Evolutionary conservation across 2,888 invertebrate species (phyloP), one percentile per base, ranked within the genome.

Genomic region (Conchocele bisecta): DNA sequence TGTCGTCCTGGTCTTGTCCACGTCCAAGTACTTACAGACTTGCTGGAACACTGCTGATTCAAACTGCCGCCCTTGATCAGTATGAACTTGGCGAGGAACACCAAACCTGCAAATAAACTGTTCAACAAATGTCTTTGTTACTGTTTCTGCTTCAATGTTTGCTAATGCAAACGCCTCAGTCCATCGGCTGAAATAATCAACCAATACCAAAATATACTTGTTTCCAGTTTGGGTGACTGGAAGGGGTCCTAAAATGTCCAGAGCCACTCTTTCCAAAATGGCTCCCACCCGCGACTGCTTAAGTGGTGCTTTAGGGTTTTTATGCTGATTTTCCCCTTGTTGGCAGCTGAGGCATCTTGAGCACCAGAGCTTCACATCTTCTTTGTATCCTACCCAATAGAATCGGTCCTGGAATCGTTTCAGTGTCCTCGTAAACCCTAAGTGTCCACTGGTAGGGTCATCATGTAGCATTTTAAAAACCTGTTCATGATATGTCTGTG

Each of bases 101-200:
- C 75, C 77, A 63, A 68, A 75, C 17, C 60, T 15, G 5, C 50
- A 31, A 0, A 63, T 53, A 5, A 68, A 41, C 24, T 75, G 57
- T 13, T 64, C 50, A 6, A 75, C 59, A n/a, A 77, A 44, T 2
- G 56, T 26, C 35, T 44, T 73, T 20, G 74, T 75, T 3, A 72
- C 68, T 17, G 68, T 79, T 28, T 13, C 1, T 6, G 75, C 69
- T 37, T 73, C 71, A 44, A 60, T 68, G 33, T 76, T 68, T 28
- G 44, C 20, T 39, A 79, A 60, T 9, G 74, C 46, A 35, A 59
- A 58, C 22, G 65, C 42, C 44, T 79, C 68, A 9, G 68, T 71
- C 63, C 63, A 72, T 63, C 76, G 73, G 20, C 73, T 64, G 59
- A 75, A 79, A 48, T 79, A 78, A 39, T 73, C 73, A 17, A 31